phyloP scores from a whole-genome alignment of 2,797 vertebrate species.

The Knipowitschia caucasica region DNA sequence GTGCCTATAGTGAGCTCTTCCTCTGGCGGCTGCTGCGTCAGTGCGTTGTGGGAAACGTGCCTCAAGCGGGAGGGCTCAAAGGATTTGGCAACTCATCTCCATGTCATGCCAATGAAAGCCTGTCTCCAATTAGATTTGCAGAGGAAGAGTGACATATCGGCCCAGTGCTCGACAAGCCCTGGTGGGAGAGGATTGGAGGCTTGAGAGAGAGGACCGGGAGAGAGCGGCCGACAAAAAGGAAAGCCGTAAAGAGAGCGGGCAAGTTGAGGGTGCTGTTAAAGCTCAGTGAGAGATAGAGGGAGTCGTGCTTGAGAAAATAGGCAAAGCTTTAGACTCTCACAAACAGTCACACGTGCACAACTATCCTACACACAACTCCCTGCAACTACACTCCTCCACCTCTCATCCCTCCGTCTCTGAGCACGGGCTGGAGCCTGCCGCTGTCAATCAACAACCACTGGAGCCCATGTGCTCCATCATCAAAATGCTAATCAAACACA shows the following conservation, averaged over 20 bases:
- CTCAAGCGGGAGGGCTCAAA: slow-evolving; percentile 58
- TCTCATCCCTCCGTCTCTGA: slow-evolving; percentile 52
- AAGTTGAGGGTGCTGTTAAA: slow-evolving; percentile 28
- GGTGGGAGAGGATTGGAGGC: slow-evolving; percentile 57
- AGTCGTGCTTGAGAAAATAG: slow-evolving; percentile 56
- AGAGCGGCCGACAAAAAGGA: slow-evolving; percentile 16
- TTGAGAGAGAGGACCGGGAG: slow-evolving; percentile 12
- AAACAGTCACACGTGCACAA: slow-evolving; percentile 29
- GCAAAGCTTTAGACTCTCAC: slow-evolving; percentile 50
- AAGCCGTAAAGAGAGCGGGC: slow-evolving; percentile 9
- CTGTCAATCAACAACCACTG: slow-evolving; percentile 50
- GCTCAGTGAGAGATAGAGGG: slow-evolving; percentile 37
- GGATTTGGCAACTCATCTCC: slow-evolving; percentile 74
- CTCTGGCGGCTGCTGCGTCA: slow-evolving; percentile 36
- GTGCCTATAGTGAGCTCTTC: slow-evolving; percentile 13
- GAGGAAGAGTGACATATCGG: slow-evolving; percentile 61
- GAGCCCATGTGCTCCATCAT: slow-evolving; percentile 58
- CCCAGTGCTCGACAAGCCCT: slow-evolving; percentile 60
- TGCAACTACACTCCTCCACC: slow-evolving; percentile 58
- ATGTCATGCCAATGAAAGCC: slow-evolving; percentile 70
- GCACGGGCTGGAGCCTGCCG: slow-evolving; percentile 35
- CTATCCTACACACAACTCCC: slow-evolving; percentile 43
- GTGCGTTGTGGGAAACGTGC: slow-evolving; percentile 31
- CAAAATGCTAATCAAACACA: slow-evolving; percentile 69
- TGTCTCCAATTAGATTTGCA: slow-evolving; percentile 72